phyloP scores from a whole-genome alignment of 2,113 vertebrate species.

The Nibea albiflora region DNA sequence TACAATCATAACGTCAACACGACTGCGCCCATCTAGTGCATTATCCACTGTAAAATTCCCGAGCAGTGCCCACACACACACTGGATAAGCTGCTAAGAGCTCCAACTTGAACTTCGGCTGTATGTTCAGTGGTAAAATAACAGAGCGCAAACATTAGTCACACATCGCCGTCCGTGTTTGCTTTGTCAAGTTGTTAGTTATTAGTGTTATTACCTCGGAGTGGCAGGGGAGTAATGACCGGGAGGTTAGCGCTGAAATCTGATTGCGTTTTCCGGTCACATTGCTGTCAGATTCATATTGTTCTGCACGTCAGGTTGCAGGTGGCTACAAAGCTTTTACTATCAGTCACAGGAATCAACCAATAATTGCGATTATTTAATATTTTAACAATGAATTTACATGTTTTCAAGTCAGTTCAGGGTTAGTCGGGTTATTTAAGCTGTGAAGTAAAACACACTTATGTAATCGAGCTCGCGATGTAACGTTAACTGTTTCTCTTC shows the following conservation, averaged over 20 bases:
- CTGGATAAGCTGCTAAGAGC: conserved; percentile 10
- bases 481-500: too few species aligned
- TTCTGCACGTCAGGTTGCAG: conserved; percentile 15
- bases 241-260: conserved; percentile 47
- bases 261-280: conserved; percentile 44
- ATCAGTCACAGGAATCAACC: too few species aligned
- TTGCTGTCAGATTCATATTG: conserved; percentile 41
- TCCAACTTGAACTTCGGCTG: conserved; percentile 28
- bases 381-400: too few species aligned
- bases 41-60: conserved; percentile 32
- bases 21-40: conserved; percentile 22
- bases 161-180: conserved; percentile 15
- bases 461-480: too few species aligned
- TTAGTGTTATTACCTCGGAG: conserved; percentile 40
- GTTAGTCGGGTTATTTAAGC: too few species aligned
- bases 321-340: too few species aligned
- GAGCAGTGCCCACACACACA: conserved; percentile 1
- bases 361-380: too few species aligned
- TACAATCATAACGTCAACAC: conserved; percentile 45
- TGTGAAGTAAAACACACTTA: too few species aligned
- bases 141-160: conserved; percentile 25
- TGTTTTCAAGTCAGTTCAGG: too few species aligned
- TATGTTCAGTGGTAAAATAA: conserved; percentile 25
- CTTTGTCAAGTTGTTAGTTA: conserved; percentile 26
- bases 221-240: conserved; percentile 23